These are phyloP conservation scores for Cebidichthys violaceus DNA, from an alignment of 2,113 vertebrate species.

Conservation along the genomic window DNA sequence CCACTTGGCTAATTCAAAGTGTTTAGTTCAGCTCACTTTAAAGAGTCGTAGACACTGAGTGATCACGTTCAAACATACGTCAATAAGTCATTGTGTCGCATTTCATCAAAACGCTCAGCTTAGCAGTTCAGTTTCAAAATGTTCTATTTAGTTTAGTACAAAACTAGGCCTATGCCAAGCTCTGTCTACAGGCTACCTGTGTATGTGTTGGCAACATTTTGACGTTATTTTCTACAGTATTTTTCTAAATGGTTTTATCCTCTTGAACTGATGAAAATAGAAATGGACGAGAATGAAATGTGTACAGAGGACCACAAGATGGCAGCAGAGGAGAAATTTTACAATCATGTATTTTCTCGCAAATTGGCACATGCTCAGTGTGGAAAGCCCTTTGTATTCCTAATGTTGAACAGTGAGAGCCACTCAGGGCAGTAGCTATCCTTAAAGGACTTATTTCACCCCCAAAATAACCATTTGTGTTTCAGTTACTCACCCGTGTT, in stretches of 20 bases:
- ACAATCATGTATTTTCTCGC: background rate
- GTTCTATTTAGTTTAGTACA: no score
- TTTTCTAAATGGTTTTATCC: background rate
- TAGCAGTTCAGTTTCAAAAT: no score
- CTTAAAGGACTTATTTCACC: background rate
- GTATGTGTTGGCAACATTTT: no score
- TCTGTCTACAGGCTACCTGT: no score
- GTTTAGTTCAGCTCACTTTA: no score
- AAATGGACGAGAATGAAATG: background rate
- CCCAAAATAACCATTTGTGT: background rate
- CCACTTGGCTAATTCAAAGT: no score
- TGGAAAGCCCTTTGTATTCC: background rate
- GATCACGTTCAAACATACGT: no score
- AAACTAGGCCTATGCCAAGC: no score
- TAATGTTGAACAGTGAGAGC: background rate
- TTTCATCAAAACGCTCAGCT: no score
- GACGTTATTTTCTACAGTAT: background rate
- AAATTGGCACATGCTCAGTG: background rate
- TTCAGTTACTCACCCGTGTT: background rate
- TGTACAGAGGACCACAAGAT: constrained; percentile 46
- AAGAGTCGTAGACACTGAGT: no score
- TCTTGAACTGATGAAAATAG: background rate
- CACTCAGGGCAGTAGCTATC: background rate
- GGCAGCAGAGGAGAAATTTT: constrained; percentile 13
- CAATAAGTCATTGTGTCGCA: no score